These are phyloP conservation scores for Heliconius hermathena DNA, from an alignment of 1,140 invertebrate genomes.

Conservation along the genomic window DNA sequence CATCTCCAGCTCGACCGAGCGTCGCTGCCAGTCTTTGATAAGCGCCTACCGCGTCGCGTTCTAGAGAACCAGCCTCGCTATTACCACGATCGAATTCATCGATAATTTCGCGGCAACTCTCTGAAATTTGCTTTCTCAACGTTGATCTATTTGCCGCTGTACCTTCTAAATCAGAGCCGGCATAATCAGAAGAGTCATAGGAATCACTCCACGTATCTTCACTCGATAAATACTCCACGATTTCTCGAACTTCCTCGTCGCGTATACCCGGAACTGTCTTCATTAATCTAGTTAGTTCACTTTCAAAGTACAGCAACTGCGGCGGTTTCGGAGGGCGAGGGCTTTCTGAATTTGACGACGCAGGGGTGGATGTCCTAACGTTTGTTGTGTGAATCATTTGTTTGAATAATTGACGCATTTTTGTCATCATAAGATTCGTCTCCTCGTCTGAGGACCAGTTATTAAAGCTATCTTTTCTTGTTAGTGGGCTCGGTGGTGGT, in stretches of 20 bases:
- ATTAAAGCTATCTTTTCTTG: conserved; percentile 94
- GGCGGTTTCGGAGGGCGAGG: conserved; percentile 88
- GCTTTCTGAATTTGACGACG: conserved; percentile 81
- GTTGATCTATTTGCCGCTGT: conserved; percentile 86
- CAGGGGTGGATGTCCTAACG: conserved; percentile 82
- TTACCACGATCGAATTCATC: conserved; percentile 89
- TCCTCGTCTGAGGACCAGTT: conserved; percentile 97
- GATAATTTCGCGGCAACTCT: conserved; percentile 93
- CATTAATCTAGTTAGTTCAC: conserved; percentile 93
- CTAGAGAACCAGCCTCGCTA: conserved; percentile 84
- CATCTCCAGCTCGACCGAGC: conserved; percentile 87
- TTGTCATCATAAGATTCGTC: conserved; percentile 96
- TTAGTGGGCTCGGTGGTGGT: conserved; percentile 83
- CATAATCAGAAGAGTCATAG: conserved; percentile 95
- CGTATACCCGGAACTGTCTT: conserved; percentile 94
- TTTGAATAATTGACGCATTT: conserved; percentile 95
- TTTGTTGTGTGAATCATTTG: conserved; percentile 89
- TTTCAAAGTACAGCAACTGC: conserved; percentile 93
- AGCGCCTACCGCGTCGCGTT: conserved; percentile 89
- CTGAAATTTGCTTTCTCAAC: conserved; percentile 92
- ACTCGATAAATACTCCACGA: conserved; percentile 94
- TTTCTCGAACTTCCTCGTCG: conserved; percentile 94
- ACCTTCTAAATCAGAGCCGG: conserved; percentile 92
- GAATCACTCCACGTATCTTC: conserved; percentile 97
- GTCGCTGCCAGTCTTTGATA: conserved; percentile 92